Evolutionary conservation across 2,113 vertebrate species (phyloP), one percentile per base, ranked within the genome.

Genomic region (Thalassarche chlororhynchos): DNA sequence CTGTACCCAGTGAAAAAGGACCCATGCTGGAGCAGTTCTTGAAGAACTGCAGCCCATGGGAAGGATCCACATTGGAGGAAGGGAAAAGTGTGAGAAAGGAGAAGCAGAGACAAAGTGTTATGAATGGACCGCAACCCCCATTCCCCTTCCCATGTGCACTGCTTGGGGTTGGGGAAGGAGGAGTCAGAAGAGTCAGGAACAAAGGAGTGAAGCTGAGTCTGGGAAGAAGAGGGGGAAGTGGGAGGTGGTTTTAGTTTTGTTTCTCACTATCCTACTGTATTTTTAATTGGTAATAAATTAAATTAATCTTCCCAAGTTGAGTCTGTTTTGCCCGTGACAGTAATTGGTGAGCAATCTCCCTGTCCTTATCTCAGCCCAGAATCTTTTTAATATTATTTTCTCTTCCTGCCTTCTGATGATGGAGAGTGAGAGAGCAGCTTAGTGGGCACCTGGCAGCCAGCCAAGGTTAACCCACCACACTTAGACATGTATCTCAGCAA

Each of bases 131-230:
- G 0, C 24, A 84, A 47, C 10, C 21, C 17, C 38, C 14, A 24
- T 40, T 72, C 14, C 11, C 25, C 10, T 20, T 36, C 7, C 26
- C 44, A 47, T 0, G 0, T 42, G 31, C 3, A 7, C 20, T 66
- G 29, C 14, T 60, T 71, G 51, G 17, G 18, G 19, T 6, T 64
- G 51, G 19, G 49, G 28, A 51, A 88, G 36, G 44, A 71, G 20
- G 15, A 84, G 46, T 36, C 57, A 72, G 34, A n/a, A 78, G 17
- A 66, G 15, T 17, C 2, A 1, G 21, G 38, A 84, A 28, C 10
- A 54, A 78, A 66, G 7, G 21, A 66, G 21, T 42, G 2, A 51
- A 58, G 21, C 9, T 46, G 51, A 71, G 20, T 17, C 44, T 54
- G 34, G 17, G 17, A 78, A 52, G 47, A 70, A 71, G 47, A 52